These are phyloP conservation scores for Epizoanthus stellaris DNA, from an alignment of 92 coral and sea anemone species.

Conservation along the genomic window DNA sequence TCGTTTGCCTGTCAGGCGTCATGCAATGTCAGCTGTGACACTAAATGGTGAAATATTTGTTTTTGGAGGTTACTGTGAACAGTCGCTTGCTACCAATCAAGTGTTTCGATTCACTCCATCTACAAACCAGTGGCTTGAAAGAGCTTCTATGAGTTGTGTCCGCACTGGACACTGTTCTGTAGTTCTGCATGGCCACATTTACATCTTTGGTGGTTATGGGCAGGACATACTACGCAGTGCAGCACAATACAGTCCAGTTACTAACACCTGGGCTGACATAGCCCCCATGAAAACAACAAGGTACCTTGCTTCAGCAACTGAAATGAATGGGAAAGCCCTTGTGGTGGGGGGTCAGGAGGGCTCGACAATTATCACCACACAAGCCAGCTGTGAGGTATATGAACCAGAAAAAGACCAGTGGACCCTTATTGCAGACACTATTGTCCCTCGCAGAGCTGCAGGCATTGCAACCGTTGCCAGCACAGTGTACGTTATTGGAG, in stretches of 20 bases:
- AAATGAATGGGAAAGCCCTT: conserved; percentile 62
- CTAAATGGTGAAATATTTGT: conserved; percentile 67
- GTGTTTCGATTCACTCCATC: conserved; percentile 79
- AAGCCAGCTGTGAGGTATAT: conserved; percentile 80
- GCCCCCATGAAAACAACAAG: conserved; percentile 67
- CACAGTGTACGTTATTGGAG: conserved; percentile 74
- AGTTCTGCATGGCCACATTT: conserved; percentile 54
- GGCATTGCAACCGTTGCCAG: conserved; percentile 66
- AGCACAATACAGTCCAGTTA: conserved; percentile 58
- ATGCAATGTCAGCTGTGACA: conserved; percentile 76
- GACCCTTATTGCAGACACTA: conserved; percentile 69
- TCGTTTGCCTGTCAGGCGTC: conserved; percentile 52
- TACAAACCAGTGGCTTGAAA: conserved; percentile 69
- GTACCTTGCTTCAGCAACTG: conserved; percentile 67
- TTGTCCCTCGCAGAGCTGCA: conserved; percentile 80
- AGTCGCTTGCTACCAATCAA: conserved; percentile 55
- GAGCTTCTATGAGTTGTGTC: conserved; percentile 68
- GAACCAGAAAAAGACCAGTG: conserved; percentile 65
- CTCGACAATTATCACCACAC: conserved; percentile 53
- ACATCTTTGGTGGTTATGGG: conserved; percentile 82
- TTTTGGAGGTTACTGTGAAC: conserved; percentile 73
- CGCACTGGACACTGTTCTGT: conserved; percentile 85
- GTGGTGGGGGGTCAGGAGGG: conserved; percentile 74
- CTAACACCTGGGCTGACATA: conserved; percentile 63
- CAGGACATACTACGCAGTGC: conserved; percentile 60